phyloP scores from a whole-genome alignment of 2,888 invertebrate genomes.

The Idaea biselata region DNA sequence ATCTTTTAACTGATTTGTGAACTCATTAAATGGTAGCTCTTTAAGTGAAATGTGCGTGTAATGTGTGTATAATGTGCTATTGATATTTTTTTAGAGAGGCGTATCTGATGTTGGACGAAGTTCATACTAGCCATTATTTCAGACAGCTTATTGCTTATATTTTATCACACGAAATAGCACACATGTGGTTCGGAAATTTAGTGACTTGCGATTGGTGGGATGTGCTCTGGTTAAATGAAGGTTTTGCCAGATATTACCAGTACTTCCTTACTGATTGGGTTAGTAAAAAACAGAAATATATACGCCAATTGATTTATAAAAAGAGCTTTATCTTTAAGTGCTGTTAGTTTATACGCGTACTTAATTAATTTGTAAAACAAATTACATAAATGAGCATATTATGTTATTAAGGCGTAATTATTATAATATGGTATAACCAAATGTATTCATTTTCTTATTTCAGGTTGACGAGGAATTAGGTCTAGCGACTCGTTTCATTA shows the following conservation, averaged over 20 bases:
- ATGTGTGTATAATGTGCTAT: background rate
- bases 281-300: too few relatives aligned
- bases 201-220: slow-evolving; percentile 85
- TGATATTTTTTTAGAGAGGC: slow-evolving; percentile 54
- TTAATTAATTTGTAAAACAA: too few relatives aligned
- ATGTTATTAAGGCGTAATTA: too few relatives aligned
- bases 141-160: slow-evolving; percentile 80
- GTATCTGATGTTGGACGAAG: slow-evolving; percentile 64
- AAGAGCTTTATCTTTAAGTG: too few relatives aligned
- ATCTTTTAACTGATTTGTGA: too few relatives aligned
- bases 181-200: slow-evolving; percentile 87
- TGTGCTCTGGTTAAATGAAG: slow-evolving; percentile 84
- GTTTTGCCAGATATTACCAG: slow-evolving; percentile 87
- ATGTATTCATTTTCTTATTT: background rate
- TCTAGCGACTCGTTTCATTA: slow-evolving; percentile 84
- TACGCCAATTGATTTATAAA: too few relatives aligned
- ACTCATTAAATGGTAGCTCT: too few relatives aligned
- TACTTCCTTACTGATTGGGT: slow-evolving; percentile 83
- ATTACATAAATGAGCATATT: too few relatives aligned
- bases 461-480: slow-evolving; percentile 84
- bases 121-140: slow-evolving; percentile 59
- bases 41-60: too few relatives aligned
- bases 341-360: too few relatives aligned
- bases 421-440: too few relatives aligned
- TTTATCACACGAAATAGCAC: slow-evolving; percentile 86